phyloP scores from a whole-genome alignment of 2,797 vertebrate species.

The Lagocephalus sceleratus region DNA sequence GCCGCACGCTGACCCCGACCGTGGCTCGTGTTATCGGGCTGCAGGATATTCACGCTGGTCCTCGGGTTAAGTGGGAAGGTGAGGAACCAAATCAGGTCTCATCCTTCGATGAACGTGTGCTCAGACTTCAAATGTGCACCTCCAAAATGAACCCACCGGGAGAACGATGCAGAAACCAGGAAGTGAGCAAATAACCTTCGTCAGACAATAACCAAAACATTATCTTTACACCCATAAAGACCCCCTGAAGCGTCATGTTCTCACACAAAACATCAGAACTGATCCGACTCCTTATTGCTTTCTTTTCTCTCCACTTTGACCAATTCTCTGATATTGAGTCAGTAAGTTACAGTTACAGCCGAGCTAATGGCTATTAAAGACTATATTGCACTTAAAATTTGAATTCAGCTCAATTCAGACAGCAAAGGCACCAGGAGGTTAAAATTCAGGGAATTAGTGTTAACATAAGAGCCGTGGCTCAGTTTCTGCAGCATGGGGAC shows the following conservation, averaged over 20 bases:
- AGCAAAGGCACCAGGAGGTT: too few species aligned
- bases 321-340: neutral
- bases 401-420: neutral
- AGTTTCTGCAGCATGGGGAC: too few species aligned
- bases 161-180: too few species aligned
- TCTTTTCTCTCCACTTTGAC: constrained; percentile 21
- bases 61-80: too few species aligned
- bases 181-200: too few species aligned
- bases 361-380: neutral
- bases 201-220: neutral
- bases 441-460: too few species aligned
- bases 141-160: too few species aligned
- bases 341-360: constrained; percentile 12
- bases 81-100: too few species aligned
- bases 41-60: too few species aligned
- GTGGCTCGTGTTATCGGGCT: constrained; percentile 3
- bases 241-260: constrained; percentile 51
- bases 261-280: constrained; percentile 8
- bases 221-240: constrained; percentile 36
- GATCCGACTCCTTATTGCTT: constrained; percentile 14
- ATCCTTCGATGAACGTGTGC: too few species aligned
- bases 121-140: too few species aligned
- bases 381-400: neutral
- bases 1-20: constrained; percentile 1
- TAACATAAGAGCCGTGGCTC: too few species aligned